Base-by-base conservation (phyloP, 2,113 vertebrate species). In the Syngnathoides biaculeatus region DNA sequence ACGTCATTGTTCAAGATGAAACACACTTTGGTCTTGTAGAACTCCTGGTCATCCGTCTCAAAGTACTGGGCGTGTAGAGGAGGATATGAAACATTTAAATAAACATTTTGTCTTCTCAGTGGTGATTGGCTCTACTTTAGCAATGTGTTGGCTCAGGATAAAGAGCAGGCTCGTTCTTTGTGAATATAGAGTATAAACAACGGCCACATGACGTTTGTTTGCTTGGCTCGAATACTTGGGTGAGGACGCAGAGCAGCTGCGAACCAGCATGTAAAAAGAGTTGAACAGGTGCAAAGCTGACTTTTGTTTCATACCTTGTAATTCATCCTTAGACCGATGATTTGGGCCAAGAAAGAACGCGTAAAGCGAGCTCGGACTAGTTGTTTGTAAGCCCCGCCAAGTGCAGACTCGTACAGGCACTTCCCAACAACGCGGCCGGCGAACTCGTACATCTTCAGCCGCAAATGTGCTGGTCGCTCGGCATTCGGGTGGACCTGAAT, bases 11-110 rank as follows among this genome's bases (percentile, higher is more conserved):
- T 95, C 79, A 99, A 90, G 85, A 99, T 95, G 89, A 97, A 99
- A 89, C 95, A 97, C 71, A 99, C 97, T 91, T 99, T 99, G 77
- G 96, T 97, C 91, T 99, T 98, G 89, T 97, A 99, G 89, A 98
- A 99, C 85, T 99, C 97, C 63, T 95, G 96, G 85, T 99, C 97
- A 67, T 99, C 97, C 0, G 96, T 96, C 92, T 98, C 97, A 86
- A 99, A 99, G 88, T 98, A 99, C 97, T 99, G 84, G 62, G 61
- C 62, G 22, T 60, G 79, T 10, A 13, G 61, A 63, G 45, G 30
- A 55, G 30, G 72, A 55, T 58, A 71, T 69, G 35, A 71, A 14
- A 5, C 75, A 65, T 81, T 80, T 67, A 81, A 84, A 85, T 75
- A 79, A 88, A 88, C 77, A 79, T 69, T 79, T 78, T 42, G 35